Percentiles rank a stretch among this genome's conserved stretches.
These are phyloP conservation scores for Drosophila crucigera DNA, from an alignment of 2,888 invertebrate species.

Conservation along the genomic window DNA sequence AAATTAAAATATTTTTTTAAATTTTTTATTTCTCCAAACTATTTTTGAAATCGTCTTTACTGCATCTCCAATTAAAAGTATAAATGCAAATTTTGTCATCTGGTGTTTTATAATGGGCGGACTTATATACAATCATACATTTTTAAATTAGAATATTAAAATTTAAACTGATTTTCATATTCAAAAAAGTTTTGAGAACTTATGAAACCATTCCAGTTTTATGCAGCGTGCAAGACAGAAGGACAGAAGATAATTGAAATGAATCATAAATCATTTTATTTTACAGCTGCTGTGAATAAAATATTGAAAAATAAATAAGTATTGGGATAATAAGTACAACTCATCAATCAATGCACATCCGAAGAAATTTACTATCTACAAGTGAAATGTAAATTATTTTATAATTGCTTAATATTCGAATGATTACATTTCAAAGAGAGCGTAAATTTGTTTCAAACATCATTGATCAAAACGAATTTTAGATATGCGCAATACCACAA, in stretches of 20 bases:
- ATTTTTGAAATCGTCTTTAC: neutral
- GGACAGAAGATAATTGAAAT: neutral
- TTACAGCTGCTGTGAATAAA: neutral
- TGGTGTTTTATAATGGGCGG: neutral
- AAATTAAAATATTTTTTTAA: neutral
- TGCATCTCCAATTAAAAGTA: neutral
- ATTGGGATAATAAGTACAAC: neutral
- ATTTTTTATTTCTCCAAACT: neutral
- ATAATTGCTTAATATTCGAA: neutral
- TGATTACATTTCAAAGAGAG: neutral
- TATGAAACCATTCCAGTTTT: neutral
- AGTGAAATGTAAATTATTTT: neutral
- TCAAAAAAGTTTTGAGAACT: neutral
- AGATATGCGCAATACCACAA: neutral
- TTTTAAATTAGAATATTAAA: neutral
- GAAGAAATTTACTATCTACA: neutral
- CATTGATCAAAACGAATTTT: neutral
- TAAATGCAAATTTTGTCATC: neutral
- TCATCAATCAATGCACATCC: neutral
- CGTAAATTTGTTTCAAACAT: neutral
- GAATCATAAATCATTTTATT: neutral
- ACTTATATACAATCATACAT: neutral
- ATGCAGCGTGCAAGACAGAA: neutral
- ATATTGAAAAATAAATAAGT: neutral
- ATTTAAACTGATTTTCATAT: neutral